phyloP scores from a whole-genome alignment of 2,797 vertebrate species.

The Rhincodon typus region DNA sequence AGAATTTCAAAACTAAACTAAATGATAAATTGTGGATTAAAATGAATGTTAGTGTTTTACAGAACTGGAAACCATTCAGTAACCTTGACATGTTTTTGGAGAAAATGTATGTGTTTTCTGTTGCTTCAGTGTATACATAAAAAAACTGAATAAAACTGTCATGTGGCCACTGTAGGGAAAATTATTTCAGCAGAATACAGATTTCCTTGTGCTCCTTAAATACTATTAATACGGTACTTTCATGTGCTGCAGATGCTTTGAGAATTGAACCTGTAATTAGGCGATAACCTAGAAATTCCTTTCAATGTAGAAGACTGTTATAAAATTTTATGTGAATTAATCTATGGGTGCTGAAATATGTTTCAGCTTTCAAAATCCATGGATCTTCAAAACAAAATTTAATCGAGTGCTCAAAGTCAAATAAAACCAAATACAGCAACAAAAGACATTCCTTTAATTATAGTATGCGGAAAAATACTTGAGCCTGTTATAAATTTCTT shows the following conservation, averaged over 20 bases:
- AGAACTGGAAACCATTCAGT: neutral
- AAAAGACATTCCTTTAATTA: neutral
- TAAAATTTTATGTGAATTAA: constrained; percentile 27
- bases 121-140: neutral
- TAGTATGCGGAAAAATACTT: neutral
- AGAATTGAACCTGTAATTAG: constrained; percentile 20
- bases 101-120: neutral
- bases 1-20: neutral
- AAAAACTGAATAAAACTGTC: neutral
- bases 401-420: neutral
- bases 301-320: neutral
- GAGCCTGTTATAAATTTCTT: too few species aligned
- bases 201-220: neutral
- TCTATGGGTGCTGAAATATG: constrained; percentile 29
- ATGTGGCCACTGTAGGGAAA: neutral
- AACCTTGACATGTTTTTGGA: neutral
- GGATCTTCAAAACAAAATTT: neutral
- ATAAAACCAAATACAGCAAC: neutral
- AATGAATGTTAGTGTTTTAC: neutral
- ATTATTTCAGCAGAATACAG: neutral
- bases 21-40: neutral
- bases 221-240: constrained; percentile 27
- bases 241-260: neutral
- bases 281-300: constrained; percentile 18
- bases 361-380: neutral